Conservation (phyloP, 2,888 invertebrate species). For the Scaptomyza parva region DNA sequence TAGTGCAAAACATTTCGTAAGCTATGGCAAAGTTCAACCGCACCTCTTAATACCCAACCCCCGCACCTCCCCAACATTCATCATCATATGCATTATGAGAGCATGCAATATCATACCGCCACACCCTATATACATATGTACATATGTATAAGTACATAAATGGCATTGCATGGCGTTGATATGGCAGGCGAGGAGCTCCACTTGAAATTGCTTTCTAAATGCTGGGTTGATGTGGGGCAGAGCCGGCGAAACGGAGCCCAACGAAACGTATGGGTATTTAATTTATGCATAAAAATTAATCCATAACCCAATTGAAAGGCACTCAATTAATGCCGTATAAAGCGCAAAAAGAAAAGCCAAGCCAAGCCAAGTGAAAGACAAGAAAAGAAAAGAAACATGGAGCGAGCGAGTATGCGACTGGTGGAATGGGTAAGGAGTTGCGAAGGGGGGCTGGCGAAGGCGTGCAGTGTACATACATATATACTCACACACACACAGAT, state of each 20-base stretch:
- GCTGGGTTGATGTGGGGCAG: conserved; percentile 40
- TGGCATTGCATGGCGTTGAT: conserved; percentile 17
- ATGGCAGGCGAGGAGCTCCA: conserved; percentile 37
- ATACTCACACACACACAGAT: conserved; percentile 1
- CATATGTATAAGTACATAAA: conserved; percentile 7
- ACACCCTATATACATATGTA: conserved; percentile 52
- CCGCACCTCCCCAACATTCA: too few relatives aligned
- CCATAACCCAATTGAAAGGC: conserved; percentile 80
- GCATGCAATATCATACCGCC: conserved; percentile 45
- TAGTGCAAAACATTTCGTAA: conserved; percentile 10
- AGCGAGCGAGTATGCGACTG: conserved; percentile 66
- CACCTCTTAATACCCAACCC: not conserved
- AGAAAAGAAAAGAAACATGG: conserved; percentile 50
- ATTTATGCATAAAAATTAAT: conserved; percentile 79
- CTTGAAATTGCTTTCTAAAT: conserved; percentile 78
- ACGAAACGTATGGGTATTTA: conserved; percentile 68
- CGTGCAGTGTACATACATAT: conserved; percentile 15
- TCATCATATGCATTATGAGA: conserved; percentile 1
- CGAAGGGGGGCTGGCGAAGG: conserved; percentile 33
- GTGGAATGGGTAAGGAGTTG: conserved; percentile 29
- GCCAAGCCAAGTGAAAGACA: conserved; percentile 60
- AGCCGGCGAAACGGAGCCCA: conserved; percentile 25
- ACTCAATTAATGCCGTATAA: conserved; percentile 75
- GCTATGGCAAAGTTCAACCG: conserved; percentile 38
- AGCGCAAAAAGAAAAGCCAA: conserved; percentile 73